Base-by-base conservation (phyloP, 2,797 vertebrate species). In the Myotis pilosus region DNA sequence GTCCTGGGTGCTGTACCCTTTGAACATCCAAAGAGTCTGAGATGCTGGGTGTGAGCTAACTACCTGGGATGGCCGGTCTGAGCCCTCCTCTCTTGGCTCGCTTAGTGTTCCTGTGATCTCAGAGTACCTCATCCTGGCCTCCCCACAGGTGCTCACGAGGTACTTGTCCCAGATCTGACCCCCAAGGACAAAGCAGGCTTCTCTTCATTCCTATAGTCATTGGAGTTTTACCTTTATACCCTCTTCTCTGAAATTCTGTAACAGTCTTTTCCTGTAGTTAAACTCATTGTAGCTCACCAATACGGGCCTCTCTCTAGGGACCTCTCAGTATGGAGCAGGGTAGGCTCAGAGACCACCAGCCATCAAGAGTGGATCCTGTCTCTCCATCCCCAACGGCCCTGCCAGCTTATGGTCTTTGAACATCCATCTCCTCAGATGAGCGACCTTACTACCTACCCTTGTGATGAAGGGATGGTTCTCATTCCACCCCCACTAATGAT, bases 181-280 rank as follows among this genome's bases (percentile, higher is more conserved):
- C n/a, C 38, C 10, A 88, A 72, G n/a, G 16, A 66, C 78, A 84
- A 83, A 79, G 55, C 16, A 79, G 60, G 25, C 8, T 87, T 55
- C 28, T 55, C 8, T 38, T 88, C 57, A 3, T 11, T 49, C 25
- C 2, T 10, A 23, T 2, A 0, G 4, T 78, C 68, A 10, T 0
- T 72, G 33, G 23, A 1, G 6, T 47, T 53, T 72, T n/a, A 30
- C 36, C 25, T 23, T 4, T 16, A 11, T 0, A 17, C 2, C 3
- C 49, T 12, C 28, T 53, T 91, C 71, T 68, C 33, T 68, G 20
- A 53, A 30, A 74, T 66, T 41, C 49, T 55, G 41, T 44, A 44
- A 3, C 12, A 22, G 51, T 69, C 9, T 83, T 66, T 62, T 76
- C 12, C 47, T 83, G 6, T 8, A 66, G 22, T 7, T 83, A 30